Conservation (phyloP, 2,888 invertebrate species). For the Pinctada fucata region DNA sequence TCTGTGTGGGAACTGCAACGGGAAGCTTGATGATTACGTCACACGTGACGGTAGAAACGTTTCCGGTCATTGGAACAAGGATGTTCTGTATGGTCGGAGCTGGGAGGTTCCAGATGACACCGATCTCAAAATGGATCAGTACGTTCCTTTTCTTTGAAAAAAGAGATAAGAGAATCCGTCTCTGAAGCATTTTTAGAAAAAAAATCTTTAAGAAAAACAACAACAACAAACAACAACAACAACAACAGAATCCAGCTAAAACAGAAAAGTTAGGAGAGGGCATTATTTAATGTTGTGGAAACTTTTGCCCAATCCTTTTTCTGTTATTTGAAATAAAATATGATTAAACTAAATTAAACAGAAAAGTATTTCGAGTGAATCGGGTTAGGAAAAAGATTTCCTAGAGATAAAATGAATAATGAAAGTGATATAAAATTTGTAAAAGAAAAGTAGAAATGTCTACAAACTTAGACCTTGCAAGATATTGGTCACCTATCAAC, state of each 20-base stretch:
- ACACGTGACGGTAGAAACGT: constrained; percentile 40
- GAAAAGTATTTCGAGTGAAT: too few species aligned
- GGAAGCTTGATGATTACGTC: constrained; percentile 39
- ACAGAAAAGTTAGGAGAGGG: too few species aligned
- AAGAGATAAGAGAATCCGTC: constrained; percentile 2
- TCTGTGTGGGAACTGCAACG: constrained; percentile 51
- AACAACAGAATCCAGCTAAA: too few species aligned
- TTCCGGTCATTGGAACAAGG: constrained; percentile 14
- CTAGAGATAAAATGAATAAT: too few species aligned
- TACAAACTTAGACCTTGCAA: not conserved
- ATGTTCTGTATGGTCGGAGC: constrained; percentile 35
- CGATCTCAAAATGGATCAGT: constrained; percentile 24
- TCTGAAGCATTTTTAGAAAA: not conserved
- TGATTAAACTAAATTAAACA: too few species aligned
- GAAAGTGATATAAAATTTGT: too few species aligned
- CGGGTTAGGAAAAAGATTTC: too few species aligned
- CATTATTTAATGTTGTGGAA: too few species aligned
- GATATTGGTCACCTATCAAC: not conserved
- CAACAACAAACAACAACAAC: too few species aligned
- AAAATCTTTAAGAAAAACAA: not conserved
- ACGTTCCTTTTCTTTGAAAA: not conserved
- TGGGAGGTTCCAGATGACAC: constrained; percentile 44
- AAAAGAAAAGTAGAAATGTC: not conserved
- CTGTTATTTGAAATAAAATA: too few species aligned
- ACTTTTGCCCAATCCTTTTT: too few species aligned